phyloP scores from a whole-genome alignment of 2,888 invertebrate species.

The Melanostoma mellinum region DNA sequence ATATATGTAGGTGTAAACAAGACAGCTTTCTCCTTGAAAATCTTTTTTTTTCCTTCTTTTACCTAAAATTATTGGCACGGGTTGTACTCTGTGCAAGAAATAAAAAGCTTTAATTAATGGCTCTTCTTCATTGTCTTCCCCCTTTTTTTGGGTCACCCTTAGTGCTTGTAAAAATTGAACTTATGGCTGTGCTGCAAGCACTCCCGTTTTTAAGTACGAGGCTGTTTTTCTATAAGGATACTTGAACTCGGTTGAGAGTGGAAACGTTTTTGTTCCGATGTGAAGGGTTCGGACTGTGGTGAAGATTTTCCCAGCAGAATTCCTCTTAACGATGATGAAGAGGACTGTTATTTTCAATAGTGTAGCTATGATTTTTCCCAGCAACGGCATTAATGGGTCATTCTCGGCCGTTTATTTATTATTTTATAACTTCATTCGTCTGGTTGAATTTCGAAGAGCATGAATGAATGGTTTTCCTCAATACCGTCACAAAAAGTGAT shows the following conservation, averaged over 20 bases:
- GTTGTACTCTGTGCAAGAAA: slow-evolving; percentile 18
- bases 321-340: slow-evolving; percentile 29
- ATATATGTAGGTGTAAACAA: no score
- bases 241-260: slow-evolving; percentile 8
- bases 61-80: slow-evolving; percentile 38
- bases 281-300: slow-evolving; percentile 31
- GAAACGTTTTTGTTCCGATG: slow-evolving; percentile 18
- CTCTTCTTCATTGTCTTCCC: slow-evolving; percentile 1
- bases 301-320: slow-evolving; percentile 13
- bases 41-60: slow-evolving; percentile 23
- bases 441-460: neutral
- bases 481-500: no score
- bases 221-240: slow-evolving; percentile 11
- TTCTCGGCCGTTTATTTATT: slow-evolving; percentile 15
- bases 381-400: slow-evolving; percentile 36
- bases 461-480: neutral
- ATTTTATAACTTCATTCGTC: neutral
- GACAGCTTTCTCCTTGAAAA: neutral
- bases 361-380: slow-evolving; percentile 29
- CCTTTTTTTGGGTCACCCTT: slow-evolving; percentile 35
- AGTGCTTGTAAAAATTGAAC: slow-evolving; percentile 57
- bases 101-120: slow-evolving; percentile 59
- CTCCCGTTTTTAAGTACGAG: slow-evolving; percentile 21
- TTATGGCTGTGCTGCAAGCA: slow-evolving; percentile 52
- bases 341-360: slow-evolving; percentile 34